Evolutionary conservation across 2,797 vertebrate species (phyloP).

Genomic region (Acanthurus tractus): DNA sequence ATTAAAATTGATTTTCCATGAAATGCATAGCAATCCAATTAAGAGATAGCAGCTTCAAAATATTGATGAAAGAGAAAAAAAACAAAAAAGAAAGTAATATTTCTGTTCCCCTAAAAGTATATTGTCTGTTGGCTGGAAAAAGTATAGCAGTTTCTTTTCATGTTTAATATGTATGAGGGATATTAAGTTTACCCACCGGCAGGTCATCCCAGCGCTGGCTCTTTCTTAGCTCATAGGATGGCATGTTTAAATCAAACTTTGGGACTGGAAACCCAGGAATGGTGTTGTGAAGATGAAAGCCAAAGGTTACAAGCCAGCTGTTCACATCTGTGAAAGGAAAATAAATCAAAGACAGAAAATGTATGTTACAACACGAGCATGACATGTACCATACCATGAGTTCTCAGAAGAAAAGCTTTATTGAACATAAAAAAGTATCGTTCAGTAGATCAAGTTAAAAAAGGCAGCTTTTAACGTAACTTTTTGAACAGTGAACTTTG

Average conservation of each 20-base stretch:
- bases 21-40: conserved; percentile 60
- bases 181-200: conserved; percentile 88
- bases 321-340: conserved; percentile 91
- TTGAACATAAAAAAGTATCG: background rate
- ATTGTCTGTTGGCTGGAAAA: background rate
- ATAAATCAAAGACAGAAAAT: background rate
- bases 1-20: conserved; percentile 69
- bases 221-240: conserved; percentile 95
- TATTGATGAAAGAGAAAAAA: conserved; percentile 40
- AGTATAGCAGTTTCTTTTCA: background rate
- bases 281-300: conserved; percentile 98
- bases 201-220: conserved; percentile 97
- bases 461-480: background rate
- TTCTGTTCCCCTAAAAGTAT: conserved; percentile 20
- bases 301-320: conserved; percentile 99
- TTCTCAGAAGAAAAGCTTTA: background rate
- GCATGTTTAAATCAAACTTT: conserved; percentile 93
- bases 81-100: background rate
- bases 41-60: conserved; percentile 56
- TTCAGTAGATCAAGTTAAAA: background rate
- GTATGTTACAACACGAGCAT: background rate
- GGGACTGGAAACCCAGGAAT: conserved; percentile 97
- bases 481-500: background rate
- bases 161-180: conserved; percentile 9
- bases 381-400: background rate